Evolutionary conservation across 2,113 vertebrate genomes (phyloP), one percentile per base, ranked within the genome.

Genomic region (Paracanthobrama guichenoti): DNA sequence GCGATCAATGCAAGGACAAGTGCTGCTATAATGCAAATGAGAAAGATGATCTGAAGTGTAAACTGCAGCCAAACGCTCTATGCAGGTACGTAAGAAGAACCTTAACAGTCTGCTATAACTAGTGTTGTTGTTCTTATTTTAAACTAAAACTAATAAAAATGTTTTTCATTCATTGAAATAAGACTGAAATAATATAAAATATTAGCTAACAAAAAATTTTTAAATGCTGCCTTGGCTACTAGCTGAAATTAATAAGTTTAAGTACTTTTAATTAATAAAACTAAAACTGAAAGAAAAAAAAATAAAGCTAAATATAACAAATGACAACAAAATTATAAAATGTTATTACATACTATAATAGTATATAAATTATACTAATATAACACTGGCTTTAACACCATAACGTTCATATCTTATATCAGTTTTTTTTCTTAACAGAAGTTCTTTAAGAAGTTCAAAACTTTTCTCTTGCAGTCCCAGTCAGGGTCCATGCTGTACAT

Each of bases 401-500:
- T 5, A 50, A 16, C 48, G 14, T 53, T 20, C 16, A 53, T 20
- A 20, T 55, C 53, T 3, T 55, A 8, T 55, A 53, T 53, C 53
- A 7, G 48, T 53, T 55, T 55, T 31, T 39, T 55, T 55, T 18
- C 18, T 55, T 55, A 55, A 55, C 16, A 20, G 50, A 55, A 53
- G 18, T 55, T 20, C 53, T 46, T 12, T 46, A 46, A 46, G 9
- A n/a, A n/a, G n/a, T 28, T 35, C 12, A 2, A 1, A 14, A 6
- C 7, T 42, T 26, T 62, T 39, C 48, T 31, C 16, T 42, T 3
- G 0, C 86, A 99, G 97, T 88, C 97, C 98, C 44, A 99, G 96
- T 88, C 97, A 98, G 91, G 98, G 98, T 31, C 98, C 97, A 0
- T 99, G 98, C 85, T 99, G 98, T 88, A 96, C 95, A 57, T 0